phyloP scores from a whole-genome alignment of 2,888 invertebrate species.

The Agonopterix heracliana region DNA sequence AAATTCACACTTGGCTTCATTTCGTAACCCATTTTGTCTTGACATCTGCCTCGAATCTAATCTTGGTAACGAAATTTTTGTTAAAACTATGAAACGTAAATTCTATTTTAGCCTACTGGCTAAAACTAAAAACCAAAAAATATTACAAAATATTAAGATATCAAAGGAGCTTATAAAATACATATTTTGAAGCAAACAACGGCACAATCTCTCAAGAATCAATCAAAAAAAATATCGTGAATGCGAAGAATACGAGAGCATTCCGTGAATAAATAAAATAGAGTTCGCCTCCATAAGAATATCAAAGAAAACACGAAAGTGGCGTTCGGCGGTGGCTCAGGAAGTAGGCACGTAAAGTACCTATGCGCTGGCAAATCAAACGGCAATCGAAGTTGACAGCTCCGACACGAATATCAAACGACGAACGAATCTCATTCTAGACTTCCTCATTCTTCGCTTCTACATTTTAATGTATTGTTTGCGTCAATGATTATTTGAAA shows the following conservation, averaged over 20 bases:
- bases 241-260: background rate
- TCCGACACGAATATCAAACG: conserved; percentile 3
- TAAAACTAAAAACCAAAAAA: too few species aligned
- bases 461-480: too few species aligned
- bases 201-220: background rate
- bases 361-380: conserved; percentile 6
- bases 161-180: too few species aligned
- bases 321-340: background rate
- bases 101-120: too few species aligned
- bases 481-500: too few species aligned
- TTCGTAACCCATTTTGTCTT: conserved; percentile 5
- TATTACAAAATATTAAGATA: too few species aligned
- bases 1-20: conserved; percentile 10
- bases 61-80: too few species aligned
- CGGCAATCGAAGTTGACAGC: conserved; percentile 5
- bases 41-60: background rate
- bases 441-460: too few species aligned
- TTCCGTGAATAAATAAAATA: background rate
- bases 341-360: conserved; percentile 2
- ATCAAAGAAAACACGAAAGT: background rate
- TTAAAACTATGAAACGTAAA: too few species aligned
- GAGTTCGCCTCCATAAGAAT: background rate
- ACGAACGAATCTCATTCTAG: too few species aligned
- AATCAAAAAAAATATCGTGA: background rate
- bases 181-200: background rate